Base-by-base conservation (phyloP, 2,888 invertebrate species). In the Ceriagrion tenellum region DNA sequence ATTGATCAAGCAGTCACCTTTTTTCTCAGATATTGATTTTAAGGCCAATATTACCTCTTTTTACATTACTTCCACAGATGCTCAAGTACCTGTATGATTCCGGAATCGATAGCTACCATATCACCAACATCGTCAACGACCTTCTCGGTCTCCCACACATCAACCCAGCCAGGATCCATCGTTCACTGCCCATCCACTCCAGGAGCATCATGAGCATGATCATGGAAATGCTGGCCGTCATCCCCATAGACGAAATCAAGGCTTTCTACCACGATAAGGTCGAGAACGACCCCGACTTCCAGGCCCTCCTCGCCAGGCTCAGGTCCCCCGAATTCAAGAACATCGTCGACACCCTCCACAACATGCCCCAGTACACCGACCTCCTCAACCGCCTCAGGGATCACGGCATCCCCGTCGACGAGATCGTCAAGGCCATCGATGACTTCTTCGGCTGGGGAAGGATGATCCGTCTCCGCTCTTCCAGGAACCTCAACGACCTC, bases 211-310 rank as follows among this genome's bases (percentile, higher is more conserved):
- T 93, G 69, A 96, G 96, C 12, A 95, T 96, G 35, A 35, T 96
- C 56, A 93, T 96, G 0, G 97, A 96, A 16, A 95, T 96, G 55
- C 95, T 95, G 59, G 96, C 95, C 0, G 16, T 96, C 0, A 95
- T 97, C 1, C 97, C 97, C 0, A 3, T 96, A 0, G 96, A 96
- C 0, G 95, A 96, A 23, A 96, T 97, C 59, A 95, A 96, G 93
- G 96, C 95, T 20, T 95, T 96, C 35, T 96, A 96, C 95, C 0
- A 96, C 0, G 93, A 96, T 12, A 97, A 97, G 95, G 91, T 96
- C 35, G 35, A 95, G 6, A 96, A 95, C 8, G 96, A 96, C 0
- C 55, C 91, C 0, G 96, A 96, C 0, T 96, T 96, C 95, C 55
- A 18, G 0, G 95, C 95, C n/a, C 96, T 96, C 55, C 90, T 97